Evolutionary conservation across 2,888 invertebrate genomes (phyloP), one percentile per base, ranked within the genome.

Genomic region (Oscheius sp.): DNA sequence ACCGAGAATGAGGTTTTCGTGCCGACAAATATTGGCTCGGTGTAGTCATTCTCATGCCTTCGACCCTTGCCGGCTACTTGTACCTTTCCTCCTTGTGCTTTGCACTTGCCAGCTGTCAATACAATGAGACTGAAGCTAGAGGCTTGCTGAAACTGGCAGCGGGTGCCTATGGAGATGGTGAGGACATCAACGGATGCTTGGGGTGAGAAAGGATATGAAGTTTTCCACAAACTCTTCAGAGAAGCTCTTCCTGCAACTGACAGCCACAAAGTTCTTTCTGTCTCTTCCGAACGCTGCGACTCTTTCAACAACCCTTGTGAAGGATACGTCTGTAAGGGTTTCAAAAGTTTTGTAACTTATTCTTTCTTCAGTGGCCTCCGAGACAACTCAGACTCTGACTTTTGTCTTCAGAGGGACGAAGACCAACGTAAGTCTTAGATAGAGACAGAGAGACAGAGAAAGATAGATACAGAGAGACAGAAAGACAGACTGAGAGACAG

Each of bases 81-180:
- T 7, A 42, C 42, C 37, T 48, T n/a, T 63, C 32, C 48, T 51
- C 33, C 21, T 48, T 59, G 59, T 59, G 33, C 11, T 60, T 60
- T 13, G 57, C 33, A 2, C 11, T 60, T 2, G 11, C 37, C 37
- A 60, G 37, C 21, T 60, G 55, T 11, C 48, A 33, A 7, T 85
- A 85, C 74, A 77, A 85, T 74, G 84, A 85, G 53, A 70, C 76
- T 1, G 84, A 84, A 50, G 85, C 85, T 5, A 55, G 75, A 48
- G 71, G 71, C 48, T 35, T 84, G 42, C 48, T 84, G 32, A 76
- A 76, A 33, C 55, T 85, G 51, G 74, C 85, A 0, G 85, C 85
- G 5, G 85, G 81, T 1, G 86, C 86, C 0, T 86, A 86, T 77
- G 76, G 79, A 0, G 21, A 60, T 2, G 75, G 75, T 35, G 71